phyloP scores from a whole-genome alignment of 2,797 vertebrate species.

The Lateolabrax maculatus region DNA sequence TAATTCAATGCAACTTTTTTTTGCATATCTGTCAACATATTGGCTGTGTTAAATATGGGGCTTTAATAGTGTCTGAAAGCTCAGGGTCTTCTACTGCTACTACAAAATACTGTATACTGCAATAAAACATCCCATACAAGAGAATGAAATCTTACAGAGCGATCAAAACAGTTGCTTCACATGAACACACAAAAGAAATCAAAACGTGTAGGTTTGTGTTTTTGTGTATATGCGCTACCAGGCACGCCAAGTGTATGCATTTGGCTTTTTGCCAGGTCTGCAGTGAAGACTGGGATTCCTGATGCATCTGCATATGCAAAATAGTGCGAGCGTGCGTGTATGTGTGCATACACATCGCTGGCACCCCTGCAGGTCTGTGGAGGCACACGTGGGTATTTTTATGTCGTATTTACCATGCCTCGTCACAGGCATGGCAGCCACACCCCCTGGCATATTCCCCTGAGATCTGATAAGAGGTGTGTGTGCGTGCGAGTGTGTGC shows the following conservation, averaged over 20 bases:
- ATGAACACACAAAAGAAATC: constrained; percentile 6
- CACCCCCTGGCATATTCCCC: constrained; percentile 68
- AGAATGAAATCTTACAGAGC: constrained; percentile 16
- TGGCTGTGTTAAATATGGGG: neutral
- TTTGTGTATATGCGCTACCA: constrained; percentile 21
- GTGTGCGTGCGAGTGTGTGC: constrained; percentile 32
- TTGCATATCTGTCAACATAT: neutral
- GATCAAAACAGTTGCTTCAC: constrained; percentile 25
- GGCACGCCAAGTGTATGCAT: constrained; percentile 13
- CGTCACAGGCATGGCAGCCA: constrained; percentile 70
- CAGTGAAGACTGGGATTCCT: constrained; percentile 42
- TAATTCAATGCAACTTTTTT: neutral
- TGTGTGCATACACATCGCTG: constrained; percentile 40
- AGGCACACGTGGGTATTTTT: constrained; percentile 67
- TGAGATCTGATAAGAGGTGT: constrained; percentile 69
- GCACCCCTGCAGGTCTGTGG: constrained; percentile 66
- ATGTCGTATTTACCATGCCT: constrained; percentile 59
- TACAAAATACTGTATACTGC: neutral
- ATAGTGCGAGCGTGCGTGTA: constrained; percentile 1
- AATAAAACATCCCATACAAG: constrained; percentile 10
- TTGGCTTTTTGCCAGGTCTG: constrained; percentile 62
- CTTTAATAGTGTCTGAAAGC: neutral
- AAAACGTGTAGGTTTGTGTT: constrained; percentile 12
- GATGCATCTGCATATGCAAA: constrained; percentile 66
- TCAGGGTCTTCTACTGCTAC: neutral